Conservation (phyloP, 2,888 invertebrate species). For the Isoperla grammatica region DNA sequence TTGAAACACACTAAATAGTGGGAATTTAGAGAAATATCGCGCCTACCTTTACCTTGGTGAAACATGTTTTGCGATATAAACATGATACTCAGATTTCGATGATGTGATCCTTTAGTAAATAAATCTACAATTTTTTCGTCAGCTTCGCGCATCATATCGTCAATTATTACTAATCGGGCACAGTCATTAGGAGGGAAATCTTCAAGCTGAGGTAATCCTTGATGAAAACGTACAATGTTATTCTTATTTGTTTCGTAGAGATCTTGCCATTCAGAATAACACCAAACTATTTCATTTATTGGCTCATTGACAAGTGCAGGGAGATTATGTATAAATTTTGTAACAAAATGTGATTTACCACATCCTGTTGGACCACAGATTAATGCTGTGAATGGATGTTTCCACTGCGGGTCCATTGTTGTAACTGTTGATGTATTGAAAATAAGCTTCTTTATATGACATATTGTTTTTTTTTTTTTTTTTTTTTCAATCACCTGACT, state of each 20-base stretch:
- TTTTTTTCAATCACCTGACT: too few relatives aligned
- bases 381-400: constrained; percentile 1
- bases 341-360: constrained; percentile 1
- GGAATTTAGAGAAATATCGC: constrained; percentile 32
- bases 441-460: too few relatives aligned
- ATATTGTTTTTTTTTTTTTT: too few relatives aligned
- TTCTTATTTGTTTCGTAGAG: background rate
- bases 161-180: background rate
- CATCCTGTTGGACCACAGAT: constrained; percentile 3
- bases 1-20: constrained; percentile 33
- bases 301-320: background rate
- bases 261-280: background rate
- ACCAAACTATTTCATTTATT: background rate
- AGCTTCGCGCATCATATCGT: constrained; percentile 8
- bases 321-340: too few relatives aligned
- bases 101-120: constrained; percentile 11
- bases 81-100: constrained; percentile 20
- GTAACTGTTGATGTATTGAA: too few relatives aligned
- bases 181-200: background rate
- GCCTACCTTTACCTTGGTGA: constrained; percentile 31
- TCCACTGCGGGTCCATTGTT: constrained; percentile 1
- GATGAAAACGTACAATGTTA: background rate
- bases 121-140: background rate
- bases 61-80: constrained; percentile 33
- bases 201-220: background rate